Evolutionary conservation across 2,113 vertebrate species (phyloP).

Genomic region (Dicentrarchus labrax): DNA sequence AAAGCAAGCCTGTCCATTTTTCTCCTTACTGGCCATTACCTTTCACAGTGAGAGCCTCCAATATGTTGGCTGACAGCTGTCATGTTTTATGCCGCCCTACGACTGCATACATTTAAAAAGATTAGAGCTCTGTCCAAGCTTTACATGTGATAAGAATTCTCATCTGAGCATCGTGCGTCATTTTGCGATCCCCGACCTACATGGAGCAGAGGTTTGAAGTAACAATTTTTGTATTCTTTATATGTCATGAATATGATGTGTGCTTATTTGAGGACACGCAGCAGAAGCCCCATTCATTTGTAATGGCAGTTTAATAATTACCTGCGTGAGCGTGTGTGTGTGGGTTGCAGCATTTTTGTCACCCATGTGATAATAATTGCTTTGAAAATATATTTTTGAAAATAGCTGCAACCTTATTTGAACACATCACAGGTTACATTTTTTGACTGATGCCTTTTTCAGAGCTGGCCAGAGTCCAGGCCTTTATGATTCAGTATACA

Average conservation of each 20-base stretch:
- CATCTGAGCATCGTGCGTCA: slow-evolving; percentile 1
- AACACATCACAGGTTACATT: slow-evolving; percentile 42
- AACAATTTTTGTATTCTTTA: background rate
- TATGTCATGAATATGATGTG: background rate
- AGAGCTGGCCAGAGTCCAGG: background rate
- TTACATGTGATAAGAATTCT: slow-evolving; percentile 17
- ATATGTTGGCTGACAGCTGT: slow-evolving; percentile 51
- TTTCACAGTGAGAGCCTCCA: slow-evolving; percentile 27
- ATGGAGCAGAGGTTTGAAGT: background rate
- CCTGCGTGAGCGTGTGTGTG: slow-evolving; percentile 18
- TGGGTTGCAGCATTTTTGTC: slow-evolving; percentile 13
- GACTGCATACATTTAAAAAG: slow-evolving; percentile 28
- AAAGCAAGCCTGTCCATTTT: slow-evolving; percentile 47
- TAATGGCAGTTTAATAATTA: slow-evolving; percentile 46
- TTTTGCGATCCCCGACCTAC: background rate
- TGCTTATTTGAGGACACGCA: slow-evolving; percentile 25
- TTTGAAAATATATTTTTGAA: slow-evolving; percentile 45
- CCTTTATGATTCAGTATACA: slow-evolving; percentile 4
- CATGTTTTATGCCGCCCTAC: slow-evolving; percentile 27
- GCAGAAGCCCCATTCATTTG: slow-evolving; percentile 10
- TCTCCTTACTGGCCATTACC: slow-evolving; percentile 35
- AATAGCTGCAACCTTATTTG: slow-evolving; percentile 25
- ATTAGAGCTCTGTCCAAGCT: slow-evolving; percentile 30
- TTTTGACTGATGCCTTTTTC: slow-evolving; percentile 37
- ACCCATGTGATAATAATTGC: slow-evolving; percentile 8